These are phyloP conservation scores for Zoanthus sociatus DNA, from an alignment of 92 coral and sea anemone species.

Conservation along the genomic window DNA sequence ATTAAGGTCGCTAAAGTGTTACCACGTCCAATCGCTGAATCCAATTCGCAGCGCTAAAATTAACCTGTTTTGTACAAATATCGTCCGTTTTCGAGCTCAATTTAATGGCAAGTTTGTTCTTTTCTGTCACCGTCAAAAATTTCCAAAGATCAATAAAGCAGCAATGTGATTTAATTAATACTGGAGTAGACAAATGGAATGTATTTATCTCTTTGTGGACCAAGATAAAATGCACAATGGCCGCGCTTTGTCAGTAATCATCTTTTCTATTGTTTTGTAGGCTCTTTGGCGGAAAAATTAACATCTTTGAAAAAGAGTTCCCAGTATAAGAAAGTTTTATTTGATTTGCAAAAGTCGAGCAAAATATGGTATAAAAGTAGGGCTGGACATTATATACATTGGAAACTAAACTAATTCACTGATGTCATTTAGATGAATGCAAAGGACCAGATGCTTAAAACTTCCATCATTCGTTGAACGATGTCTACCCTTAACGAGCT, in stretches of 20 bases:
- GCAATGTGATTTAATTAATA: constrained; percentile 77
- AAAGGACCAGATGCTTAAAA: constrained; percentile 21
- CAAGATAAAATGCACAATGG: constrained; percentile 52
- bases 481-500: constrained; percentile 44
- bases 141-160: constrained; percentile 73
- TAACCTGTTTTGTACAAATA: background rate
- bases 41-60: background rate
- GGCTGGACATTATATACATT: background rate
- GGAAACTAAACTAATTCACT: constrained; percentile 2
- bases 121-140: constrained; percentile 55
- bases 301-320: constrained; percentile 46
- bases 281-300: constrained; percentile 11
- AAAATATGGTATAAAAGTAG: constrained; percentile 58
- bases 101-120: constrained; percentile 8
- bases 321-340: constrained; percentile 47
- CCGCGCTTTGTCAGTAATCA: constrained; percentile 32
- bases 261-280: constrained; percentile 36
- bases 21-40: background rate
- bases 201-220: constrained; percentile 47
- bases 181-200: constrained; percentile 71
- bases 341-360: constrained; percentile 24
- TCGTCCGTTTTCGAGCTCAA: background rate
- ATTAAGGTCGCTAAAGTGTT: constrained; percentile 45
- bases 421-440: constrained; percentile 50
- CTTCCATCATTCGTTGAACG: constrained; percentile 16